Evolutionary conservation across 1,140 invertebrate genomes (phyloP).

Genomic region (Heliconius himera): DNA sequence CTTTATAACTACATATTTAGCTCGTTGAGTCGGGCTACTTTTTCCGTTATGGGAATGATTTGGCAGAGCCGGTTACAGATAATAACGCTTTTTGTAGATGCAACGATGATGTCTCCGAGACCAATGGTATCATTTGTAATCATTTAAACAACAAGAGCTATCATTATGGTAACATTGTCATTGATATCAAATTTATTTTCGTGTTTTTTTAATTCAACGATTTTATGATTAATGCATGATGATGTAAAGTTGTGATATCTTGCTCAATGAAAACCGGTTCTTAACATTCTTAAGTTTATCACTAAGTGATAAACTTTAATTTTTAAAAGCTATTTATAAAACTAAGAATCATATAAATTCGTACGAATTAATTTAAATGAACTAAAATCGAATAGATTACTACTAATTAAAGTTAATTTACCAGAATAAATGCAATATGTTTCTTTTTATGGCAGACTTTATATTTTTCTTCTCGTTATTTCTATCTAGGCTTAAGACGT

Average conservation of each 20-base stretch:
- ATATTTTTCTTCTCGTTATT: background rate
- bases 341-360: constrained; percentile 2
- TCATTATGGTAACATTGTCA: constrained; percentile 23
- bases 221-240: constrained; percentile 35
- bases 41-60: constrained; percentile 33
- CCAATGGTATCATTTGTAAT: constrained; percentile 28
- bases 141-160: constrained; percentile 27
- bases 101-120: constrained; percentile 17
- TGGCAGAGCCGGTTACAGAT: constrained; percentile 35
- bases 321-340: background rate
- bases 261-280: background rate
- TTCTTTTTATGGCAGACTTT: background rate
- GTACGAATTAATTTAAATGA: background rate
- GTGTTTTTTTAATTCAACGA: constrained; percentile 14
- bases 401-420: background rate
- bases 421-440: background rate
- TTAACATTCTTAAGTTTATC: constrained; percentile 9
- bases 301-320: background rate
- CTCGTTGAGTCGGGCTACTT: constrained; percentile 29
- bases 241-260: constrained; percentile 3
- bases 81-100: constrained; percentile 23
- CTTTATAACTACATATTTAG: constrained; percentile 13
- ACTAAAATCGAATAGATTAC: constrained; percentile 7
- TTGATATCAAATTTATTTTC: constrained; percentile 21
- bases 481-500: constrained; percentile 2